These are phyloP conservation scores for Leucania comma DNA, from an alignment of 2,888 invertebrate genomes.

Conservation along the genomic window DNA sequence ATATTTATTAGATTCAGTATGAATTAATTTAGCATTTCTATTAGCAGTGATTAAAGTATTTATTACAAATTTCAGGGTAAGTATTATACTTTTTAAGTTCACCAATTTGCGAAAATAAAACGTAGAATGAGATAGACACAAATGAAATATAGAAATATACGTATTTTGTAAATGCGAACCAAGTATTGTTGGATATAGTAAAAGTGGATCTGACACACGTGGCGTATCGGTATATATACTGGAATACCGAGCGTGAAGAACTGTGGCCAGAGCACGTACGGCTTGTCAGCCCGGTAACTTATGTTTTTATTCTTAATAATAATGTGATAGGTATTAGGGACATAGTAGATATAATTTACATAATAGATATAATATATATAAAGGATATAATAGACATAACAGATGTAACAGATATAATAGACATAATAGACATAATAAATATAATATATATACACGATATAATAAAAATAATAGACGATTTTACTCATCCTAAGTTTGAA, in stretches of 20 bases:
- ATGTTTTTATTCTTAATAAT: too few species aligned
- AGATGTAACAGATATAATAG: too few species aligned
- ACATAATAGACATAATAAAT: too few species aligned
- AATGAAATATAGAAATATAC: constrained; percentile 9
- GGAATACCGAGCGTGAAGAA: too few species aligned
- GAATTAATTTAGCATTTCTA: neutral
- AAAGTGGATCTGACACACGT: neutral
- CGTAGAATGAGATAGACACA: neutral
- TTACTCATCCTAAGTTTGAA: too few species aligned
- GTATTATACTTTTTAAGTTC: neutral
- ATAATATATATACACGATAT: too few species aligned
- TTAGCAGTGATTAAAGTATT: neutral
- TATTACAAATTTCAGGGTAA: neutral
- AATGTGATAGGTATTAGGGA: too few species aligned
- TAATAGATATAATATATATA: too few species aligned
- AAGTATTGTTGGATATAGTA: neutral
- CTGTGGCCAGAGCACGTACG: too few species aligned
- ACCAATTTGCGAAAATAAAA: neutral
- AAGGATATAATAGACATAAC: too few species aligned
- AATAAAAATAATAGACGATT: too few species aligned
- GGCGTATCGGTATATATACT: neutral
- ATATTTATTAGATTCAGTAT: constrained; percentile 8
- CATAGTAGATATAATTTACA: neutral
- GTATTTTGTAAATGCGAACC: neutral
- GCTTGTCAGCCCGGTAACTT: neutral